phyloP scores from a whole-genome alignment of 1,140 invertebrate genomes.

The Nasonia giraulti region DNA sequence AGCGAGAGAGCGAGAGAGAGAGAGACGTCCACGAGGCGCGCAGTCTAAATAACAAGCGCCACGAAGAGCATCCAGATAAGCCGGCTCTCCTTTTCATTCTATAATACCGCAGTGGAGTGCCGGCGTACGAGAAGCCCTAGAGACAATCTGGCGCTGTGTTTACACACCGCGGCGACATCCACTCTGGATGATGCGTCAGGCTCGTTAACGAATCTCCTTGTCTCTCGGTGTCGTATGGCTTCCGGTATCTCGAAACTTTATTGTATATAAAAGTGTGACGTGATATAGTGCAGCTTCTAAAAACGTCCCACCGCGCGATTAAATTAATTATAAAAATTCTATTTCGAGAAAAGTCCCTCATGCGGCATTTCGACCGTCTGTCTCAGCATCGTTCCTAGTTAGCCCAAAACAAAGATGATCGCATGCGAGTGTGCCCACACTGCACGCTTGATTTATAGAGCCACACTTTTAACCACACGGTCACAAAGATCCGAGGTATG shows the following conservation, averaged over 20 bases:
- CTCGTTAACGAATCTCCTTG: constrained; percentile 1
- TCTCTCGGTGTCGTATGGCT: constrained; percentile 8
- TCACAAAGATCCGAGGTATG: not conserved
- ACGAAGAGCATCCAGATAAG: constrained; percentile 43
- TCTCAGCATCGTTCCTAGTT: not conserved
- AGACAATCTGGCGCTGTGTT: not conserved
- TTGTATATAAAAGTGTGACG: not conserved
- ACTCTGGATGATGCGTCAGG: not conserved
- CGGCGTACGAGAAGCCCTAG: constrained; percentile 40
- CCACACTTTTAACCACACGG: not conserved
- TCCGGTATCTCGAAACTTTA: constrained; percentile 4
- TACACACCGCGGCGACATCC: not conserved
- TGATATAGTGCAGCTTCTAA: not conserved
- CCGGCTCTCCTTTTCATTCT: constrained; percentile 2
- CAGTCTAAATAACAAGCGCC: constrained; percentile 21
- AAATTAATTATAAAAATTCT: not conserved
- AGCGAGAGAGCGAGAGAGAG: no score
- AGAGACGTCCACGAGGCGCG: not conserved
- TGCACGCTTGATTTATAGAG: constrained; percentile 55
- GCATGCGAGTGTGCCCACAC: not conserved
- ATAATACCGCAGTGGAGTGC: not conserved
- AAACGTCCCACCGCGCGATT: not conserved
- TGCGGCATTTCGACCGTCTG: not conserved
- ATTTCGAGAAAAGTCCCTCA: not conserved
- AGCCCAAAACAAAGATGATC: constrained; percentile 19